Evolutionary conservation across 2,888 invertebrate species (phyloP), one percentile per base, ranked within the genome.

Genomic region (Clanis bilineata): DNA sequence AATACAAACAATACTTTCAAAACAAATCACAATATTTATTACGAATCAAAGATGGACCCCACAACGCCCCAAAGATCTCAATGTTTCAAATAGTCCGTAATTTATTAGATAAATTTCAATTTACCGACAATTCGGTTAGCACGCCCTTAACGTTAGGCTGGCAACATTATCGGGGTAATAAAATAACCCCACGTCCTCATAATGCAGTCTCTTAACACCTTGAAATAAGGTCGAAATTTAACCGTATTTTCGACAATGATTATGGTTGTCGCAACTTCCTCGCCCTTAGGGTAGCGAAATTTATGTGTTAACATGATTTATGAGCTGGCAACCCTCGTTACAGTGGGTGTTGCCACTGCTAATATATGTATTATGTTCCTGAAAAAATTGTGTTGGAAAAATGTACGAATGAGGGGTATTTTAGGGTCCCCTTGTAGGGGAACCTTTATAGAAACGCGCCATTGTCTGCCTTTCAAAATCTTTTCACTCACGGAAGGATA

Each of bases 281-380:
- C 71, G 66, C 78, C 87, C 88, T 85, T 76, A 74, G 83, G 79
- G 85, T 80, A 86, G 84, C 79, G 57, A 63, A 86, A 89, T 89
- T 88, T 88, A 89, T 89, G 90, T 90, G 90, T 87, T 90, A 90
- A 89, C 88, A 90, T 90, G 90, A 70, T 81, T 85, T 85, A 87
- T 89, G 85, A 85, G 83, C 82, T 82, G 74, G 76, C 83, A 82
- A 72, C 77, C 77, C 79, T 75, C 68, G 64, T 59, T 67, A 64
- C 71, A 76, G 79, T 58, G 58, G 51, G 58, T 39, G 39, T 58
- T 25, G 45, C 57, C 38, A 38, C 36, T 44, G 47, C 23, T 58
- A 18, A 39, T 28, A 18, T 51, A 58, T 39, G 12, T 58, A 57
- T 39, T 58, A 56, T 51, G 51, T 51, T 51, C 28, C 18, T 51